Base-by-base conservation (phyloP, 2,797 vertebrate species). In the Dermochelys coriacea region DNA sequence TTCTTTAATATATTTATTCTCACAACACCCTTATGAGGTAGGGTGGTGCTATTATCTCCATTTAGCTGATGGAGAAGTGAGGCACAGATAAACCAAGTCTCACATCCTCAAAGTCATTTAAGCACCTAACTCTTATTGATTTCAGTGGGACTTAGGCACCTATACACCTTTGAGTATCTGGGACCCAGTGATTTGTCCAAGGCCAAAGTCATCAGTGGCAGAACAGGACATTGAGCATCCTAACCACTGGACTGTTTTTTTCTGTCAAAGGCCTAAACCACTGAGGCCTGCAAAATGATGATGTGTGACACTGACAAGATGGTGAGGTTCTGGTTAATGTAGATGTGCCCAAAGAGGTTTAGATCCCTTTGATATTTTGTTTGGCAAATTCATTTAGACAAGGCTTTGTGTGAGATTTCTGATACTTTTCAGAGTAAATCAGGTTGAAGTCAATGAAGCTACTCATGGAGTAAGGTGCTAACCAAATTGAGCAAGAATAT, bases 351-450 rank as follows among this genome's bases (percentile, higher is more conserved):
- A n/a, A 34, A 34, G 61, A 34, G 16, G 34, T n/a, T 64, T 64
- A 34, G 61, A 6, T 27, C 81, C 1, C 5, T 85, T 61, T 68
- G 10, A 41, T 37, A 80, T 37, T 79, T 80, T 51, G 77, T 1
- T 1, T 7, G 12, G 16, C 0, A 85, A 92, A 88, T 37, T 45
- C 84, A 54, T 27, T 47, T 5, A 19, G 2, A 29, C 29, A 16
- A 52, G 31, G 0, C 0, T 49, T 16, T 23, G 31, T 0, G 4
- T 71, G 4, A 68, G 1, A 27, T 25, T 61, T 86, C 6, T 12
- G 45, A 12, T 19, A 77, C 9, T 78, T 75, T 68, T 37, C 29
- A 31, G 31, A 31, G 14, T 34, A 31, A 61, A 34, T 34, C 31
- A 31, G 18, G 12, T 47, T 64, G 61, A 78, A 54, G n/a, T 34